Percentiles rank a stretch among this genome's conserved stretches.
These are phyloP conservation scores for Xestoiulus laeticollis DNA, from an alignment of 2,888 invertebrate genomes.

Conservation along the genomic window DNA sequence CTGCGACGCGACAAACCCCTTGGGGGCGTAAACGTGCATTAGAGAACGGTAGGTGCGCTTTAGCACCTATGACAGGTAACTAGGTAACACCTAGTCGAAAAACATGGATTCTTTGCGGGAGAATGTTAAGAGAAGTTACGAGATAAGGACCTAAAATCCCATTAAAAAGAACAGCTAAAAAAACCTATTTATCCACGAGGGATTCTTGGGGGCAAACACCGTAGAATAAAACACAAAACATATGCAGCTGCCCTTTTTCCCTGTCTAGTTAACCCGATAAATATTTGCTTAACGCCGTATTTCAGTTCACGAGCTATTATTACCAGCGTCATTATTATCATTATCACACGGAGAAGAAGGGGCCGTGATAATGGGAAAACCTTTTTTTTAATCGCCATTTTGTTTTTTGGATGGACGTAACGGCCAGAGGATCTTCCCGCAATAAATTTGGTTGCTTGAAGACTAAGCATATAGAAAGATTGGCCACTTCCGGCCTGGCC, in stretches of 20 bases:
- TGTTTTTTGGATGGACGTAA: not conserved
- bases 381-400: not conserved
- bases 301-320: not conserved
- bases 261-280: not conserved
- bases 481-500: not conserved
- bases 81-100: not conserved
- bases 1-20: not conserved
- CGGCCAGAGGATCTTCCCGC: not conserved
- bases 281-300: not conserved
- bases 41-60: not conserved
- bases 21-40: not conserved
- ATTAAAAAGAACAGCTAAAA: not conserved
- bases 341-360: not conserved
- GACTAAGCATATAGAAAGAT: not conserved
- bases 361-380: not conserved
- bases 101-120: not conserved
- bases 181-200: not conserved
- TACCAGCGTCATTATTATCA: not conserved
- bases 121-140: not conserved
- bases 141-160: not conserved
- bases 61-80: not conserved
- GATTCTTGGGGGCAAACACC: not conserved
- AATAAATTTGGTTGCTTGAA: not conserved
- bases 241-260: not conserved
- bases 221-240: not conserved